Percentiles rank a stretch among this genome's conserved stretches.
Conservation (phyloP, 2,888 invertebrate species). For the Agelastica alni region DNA sequence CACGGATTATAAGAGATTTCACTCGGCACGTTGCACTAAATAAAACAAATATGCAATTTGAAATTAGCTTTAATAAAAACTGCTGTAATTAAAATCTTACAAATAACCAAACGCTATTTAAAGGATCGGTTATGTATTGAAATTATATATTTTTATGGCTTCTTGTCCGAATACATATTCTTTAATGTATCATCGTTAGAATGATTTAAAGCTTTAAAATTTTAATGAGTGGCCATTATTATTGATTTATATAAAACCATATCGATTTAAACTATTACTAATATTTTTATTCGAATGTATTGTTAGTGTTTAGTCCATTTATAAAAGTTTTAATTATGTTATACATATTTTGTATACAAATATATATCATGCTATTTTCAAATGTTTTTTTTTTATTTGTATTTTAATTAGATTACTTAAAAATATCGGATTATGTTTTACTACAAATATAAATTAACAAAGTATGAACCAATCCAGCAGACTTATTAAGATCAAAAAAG, state of each 20-base stretch:
- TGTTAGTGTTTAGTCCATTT: constrained; percentile 40
- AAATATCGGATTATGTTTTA: background rate
- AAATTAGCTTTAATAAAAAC: no score
- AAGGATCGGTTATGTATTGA: no score
- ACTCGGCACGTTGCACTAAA: no score
- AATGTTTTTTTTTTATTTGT: constrained; percentile 2
- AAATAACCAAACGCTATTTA: no score
- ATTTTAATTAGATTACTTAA: background rate
- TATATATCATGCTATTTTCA: constrained; percentile 33
- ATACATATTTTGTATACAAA: constrained; percentile 37
- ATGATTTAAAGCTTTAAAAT: constrained; percentile 16
- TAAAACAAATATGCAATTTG: no score
- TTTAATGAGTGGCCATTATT: constrained; percentile 34
- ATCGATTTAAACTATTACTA: constrained; percentile 38
- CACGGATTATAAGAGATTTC: no score
- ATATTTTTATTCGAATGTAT: constrained; percentile 39
- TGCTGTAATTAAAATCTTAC: no score
- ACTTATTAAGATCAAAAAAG: constrained; percentile 7
- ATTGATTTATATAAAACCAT: constrained; percentile 30
- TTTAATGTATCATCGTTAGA: no score
- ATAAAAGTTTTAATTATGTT: constrained; percentile 40
- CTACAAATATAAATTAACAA: background rate
- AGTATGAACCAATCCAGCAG: no score
- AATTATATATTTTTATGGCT: no score
- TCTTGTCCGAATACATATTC: no score